Conservation (phyloP, 2,888 invertebrate genomes). For the Lepidonotus clava region DNA sequence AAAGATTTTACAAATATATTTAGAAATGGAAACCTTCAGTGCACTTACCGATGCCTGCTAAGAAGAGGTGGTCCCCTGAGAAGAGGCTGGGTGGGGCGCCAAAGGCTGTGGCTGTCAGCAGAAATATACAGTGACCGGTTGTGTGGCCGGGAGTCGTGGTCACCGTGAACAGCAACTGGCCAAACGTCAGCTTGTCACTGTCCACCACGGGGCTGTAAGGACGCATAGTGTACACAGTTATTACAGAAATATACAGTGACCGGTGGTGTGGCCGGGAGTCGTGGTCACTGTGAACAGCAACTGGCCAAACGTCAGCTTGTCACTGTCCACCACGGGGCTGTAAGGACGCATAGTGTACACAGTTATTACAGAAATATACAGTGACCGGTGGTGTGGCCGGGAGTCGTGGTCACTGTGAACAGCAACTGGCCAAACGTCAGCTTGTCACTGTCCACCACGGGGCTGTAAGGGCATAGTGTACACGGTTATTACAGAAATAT, state of each 20-base stretch:
- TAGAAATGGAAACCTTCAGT: no score
- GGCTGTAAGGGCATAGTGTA: no score
- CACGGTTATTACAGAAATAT: no score
- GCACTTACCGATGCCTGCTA: conserved; percentile 76
- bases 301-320: conserved; percentile 72
- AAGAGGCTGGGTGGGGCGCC: conserved; percentile 74
- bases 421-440: conserved; percentile 73
- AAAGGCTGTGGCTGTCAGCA: conserved; percentile 73
- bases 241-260: conserved; percentile 76
- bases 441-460: conserved; percentile 71
- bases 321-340: conserved; percentile 71
- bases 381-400: conserved; percentile 79
- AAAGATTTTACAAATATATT: no score
- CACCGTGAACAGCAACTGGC: conserved; percentile 71
- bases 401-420: conserved; percentile 72
- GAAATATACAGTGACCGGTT: conserved; percentile 76
- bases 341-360: no score
- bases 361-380: conserved; percentile 73
- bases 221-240: not conserved
- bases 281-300: conserved; percentile 71
- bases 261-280: conserved; percentile 78
- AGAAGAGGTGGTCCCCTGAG: conserved; percentile 78
- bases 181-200: conserved; percentile 72
- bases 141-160: conserved; percentile 77
- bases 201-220: conserved; percentile 68